phyloP scores from a whole-genome alignment of 1,140 invertebrate genomes.

The Cydia splendana region DNA sequence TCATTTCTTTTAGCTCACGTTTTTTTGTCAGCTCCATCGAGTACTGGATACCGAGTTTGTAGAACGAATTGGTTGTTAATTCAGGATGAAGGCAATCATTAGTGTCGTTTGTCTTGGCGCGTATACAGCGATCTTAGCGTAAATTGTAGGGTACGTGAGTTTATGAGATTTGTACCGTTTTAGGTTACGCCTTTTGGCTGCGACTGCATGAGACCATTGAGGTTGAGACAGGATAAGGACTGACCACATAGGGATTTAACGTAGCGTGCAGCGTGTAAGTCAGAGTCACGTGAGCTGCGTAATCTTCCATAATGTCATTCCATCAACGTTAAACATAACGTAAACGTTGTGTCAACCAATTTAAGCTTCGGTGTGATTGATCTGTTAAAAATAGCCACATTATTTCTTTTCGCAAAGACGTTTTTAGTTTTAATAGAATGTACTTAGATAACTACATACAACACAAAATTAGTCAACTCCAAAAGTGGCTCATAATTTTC shows the following conservation, averaged over 20 bases:
- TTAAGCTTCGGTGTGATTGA: no score
- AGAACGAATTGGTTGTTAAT: conserved; percentile 29
- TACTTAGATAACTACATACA: no score
- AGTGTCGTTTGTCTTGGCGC: conserved; percentile 18
- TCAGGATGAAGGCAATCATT: conserved; percentile 26
- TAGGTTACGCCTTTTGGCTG: no score
- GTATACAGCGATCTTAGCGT: not conserved
- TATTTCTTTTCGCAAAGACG: no score
- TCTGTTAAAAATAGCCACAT: no score
- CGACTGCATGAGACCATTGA: no score
- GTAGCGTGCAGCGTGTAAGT: not conserved
- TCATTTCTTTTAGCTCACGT: conserved; percentile 55
- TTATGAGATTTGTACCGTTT: no score
- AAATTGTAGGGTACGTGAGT: not conserved
- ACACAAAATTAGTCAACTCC: not conserved
- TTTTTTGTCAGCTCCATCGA: conserved; percentile 28
- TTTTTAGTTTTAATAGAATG: no score
- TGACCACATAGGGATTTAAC: not conserved
- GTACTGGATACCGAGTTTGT: conserved; percentile 31
- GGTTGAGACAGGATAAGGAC: not conserved
- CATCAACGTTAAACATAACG: no score
- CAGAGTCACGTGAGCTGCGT: no score
- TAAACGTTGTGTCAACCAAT: no score
- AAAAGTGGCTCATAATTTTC: not conserved
- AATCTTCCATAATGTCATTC: no score